These are phyloP conservation scores for Prunella strophiata DNA, from an alignment of 2,797 vertebrate species.

Conservation along the genomic window DNA sequence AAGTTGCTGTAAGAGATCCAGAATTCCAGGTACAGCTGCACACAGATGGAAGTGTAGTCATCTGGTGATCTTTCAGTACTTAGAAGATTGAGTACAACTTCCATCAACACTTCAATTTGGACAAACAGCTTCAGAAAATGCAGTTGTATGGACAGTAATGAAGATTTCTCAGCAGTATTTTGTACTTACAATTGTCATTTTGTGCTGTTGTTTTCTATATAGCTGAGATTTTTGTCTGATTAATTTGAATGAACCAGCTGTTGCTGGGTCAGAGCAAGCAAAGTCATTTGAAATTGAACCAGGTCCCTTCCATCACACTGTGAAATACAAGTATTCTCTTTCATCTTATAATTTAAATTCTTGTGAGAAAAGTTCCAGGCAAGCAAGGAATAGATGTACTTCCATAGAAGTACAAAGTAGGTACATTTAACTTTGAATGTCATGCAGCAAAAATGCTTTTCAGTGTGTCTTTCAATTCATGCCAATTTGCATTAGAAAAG, in stretches of 20 bases:
- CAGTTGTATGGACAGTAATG: background rate
- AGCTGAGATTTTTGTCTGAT: background rate
- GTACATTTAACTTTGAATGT: slow-evolving; percentile 55
- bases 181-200: background rate
- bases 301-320: background rate
- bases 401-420: slow-evolving; percentile 33
- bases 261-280: background rate
- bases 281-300: slow-evolving; percentile 1
- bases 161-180: background rate
- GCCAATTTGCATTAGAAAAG: slow-evolving; percentile 58
- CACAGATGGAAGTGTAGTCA: background rate
- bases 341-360: slow-evolving; percentile 35
- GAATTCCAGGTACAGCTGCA: background rate
- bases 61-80: background rate
- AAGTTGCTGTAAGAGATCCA: background rate
- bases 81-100: background rate
- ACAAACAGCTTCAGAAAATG: background rate
- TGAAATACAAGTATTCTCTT: slow-evolving; percentile 11
- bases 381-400: slow-evolving; percentile 18
- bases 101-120: background rate
- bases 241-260: slow-evolving; percentile 26
- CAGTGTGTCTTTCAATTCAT: slow-evolving; percentile 29
- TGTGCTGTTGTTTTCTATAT: background rate
- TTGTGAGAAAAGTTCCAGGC: slow-evolving; percentile 12
- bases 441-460: slow-evolving; percentile 32